Evolutionary conservation across 2,113 vertebrate genomes (phyloP).

Genomic region (Zapornia atra): DNA sequence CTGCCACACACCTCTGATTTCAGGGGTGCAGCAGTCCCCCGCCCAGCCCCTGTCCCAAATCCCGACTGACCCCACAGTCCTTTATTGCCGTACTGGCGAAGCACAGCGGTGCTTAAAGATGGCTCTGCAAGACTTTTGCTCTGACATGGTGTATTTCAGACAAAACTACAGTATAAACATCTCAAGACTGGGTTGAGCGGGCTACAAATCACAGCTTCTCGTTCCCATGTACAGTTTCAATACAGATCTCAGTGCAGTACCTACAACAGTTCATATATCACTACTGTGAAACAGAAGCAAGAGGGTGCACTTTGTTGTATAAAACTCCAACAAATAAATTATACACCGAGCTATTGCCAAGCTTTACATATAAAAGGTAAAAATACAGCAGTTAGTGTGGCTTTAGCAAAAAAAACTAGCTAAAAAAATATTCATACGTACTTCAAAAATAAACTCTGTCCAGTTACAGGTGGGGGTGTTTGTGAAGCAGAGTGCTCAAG

Average conservation of each 20-base stretch:
- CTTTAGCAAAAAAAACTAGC: slow-evolving; percentile 18
- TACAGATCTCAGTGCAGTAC: slow-evolving; percentile 58
- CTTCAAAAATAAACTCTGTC: slow-evolving; percentile 56
- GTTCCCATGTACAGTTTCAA: slow-evolving; percentile 59
- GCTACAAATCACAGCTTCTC: slow-evolving; percentile 50
- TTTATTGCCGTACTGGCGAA: fast-evolving
- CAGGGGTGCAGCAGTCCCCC: neutral
- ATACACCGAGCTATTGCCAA: slow-evolving; percentile 64
- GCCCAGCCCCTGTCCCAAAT: fast-evolving
- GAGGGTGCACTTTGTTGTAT: slow-evolving; percentile 55
- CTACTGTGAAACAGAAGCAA: slow-evolving; percentile 28
- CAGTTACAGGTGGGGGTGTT: neutral
- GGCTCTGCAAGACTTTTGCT: neutral
- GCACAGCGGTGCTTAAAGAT: neutral
- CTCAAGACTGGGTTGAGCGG: neutral
- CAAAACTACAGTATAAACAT: slow-evolving; percentile 18
- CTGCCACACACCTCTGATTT: neutral
- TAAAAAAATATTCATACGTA: slow-evolving; percentile 49
- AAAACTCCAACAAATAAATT: slow-evolving; percentile 76
- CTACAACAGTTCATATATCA: slow-evolving; percentile 39
- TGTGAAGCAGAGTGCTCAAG: neutral
- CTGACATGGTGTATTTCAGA: neutral
- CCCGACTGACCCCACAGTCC: neutral
- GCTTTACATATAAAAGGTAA: slow-evolving; percentile 74
- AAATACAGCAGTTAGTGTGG: slow-evolving; percentile 72